A percentile compares a stretch with the other conserved stretches of the same genome.
phyloP scores from a whole-genome alignment of 1,140 invertebrate genomes.

The Anastrepha ludens region DNA sequence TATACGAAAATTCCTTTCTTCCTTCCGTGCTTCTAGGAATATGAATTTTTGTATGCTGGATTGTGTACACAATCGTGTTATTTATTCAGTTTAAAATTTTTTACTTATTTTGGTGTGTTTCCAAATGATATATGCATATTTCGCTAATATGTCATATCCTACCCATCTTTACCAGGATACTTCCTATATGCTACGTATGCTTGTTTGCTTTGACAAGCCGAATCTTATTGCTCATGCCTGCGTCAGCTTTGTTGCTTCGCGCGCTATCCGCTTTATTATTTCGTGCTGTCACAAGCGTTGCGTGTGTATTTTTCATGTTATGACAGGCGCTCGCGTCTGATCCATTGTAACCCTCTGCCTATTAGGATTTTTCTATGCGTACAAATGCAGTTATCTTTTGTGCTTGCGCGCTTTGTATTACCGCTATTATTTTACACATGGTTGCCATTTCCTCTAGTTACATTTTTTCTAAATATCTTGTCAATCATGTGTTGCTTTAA shows the following conservation, averaged over 20 bases:
- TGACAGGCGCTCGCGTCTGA: no score
- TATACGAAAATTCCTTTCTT: not conserved
- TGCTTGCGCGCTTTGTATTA: not conserved
- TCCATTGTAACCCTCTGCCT: no score
- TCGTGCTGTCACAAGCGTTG: not conserved
- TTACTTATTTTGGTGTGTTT: not conserved
- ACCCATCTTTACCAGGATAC: not conserved
- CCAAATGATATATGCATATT: not conserved
- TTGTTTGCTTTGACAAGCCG: not conserved
- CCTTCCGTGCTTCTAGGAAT: not conserved
- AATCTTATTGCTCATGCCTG: not conserved
- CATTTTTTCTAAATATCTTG: conserved; percentile 60
- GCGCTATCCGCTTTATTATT: not conserved
- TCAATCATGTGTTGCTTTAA: conserved; percentile 62
- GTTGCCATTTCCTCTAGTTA: not conserved
- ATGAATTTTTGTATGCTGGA: no score
- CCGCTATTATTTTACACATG: not conserved
- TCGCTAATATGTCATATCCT: not conserved
- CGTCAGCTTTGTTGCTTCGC: not conserved
- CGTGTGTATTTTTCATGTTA: no score
- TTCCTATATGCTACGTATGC: not conserved
- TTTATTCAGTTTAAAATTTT: not conserved
- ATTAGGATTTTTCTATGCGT: no score
- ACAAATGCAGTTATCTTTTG: not conserved
- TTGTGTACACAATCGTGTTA: no score